Percentiles rank a stretch among this genome's conserved stretches.
phyloP scores from a whole-genome alignment of 1,140 invertebrate genomes.

The Diorhabda carinulata region DNA sequence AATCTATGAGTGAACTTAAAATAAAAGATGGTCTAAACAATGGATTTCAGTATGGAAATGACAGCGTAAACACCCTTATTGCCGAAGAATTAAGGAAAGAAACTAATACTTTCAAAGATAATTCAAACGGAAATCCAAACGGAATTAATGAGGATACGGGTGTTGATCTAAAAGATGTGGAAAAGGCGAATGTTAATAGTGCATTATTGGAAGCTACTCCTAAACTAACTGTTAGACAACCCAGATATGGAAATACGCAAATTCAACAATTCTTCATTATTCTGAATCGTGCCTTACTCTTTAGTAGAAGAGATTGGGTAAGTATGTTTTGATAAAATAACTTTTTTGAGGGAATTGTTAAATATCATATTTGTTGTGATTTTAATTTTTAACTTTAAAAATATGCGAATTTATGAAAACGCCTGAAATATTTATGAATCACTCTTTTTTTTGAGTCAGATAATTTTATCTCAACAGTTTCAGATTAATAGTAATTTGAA shows the following conservation, averaged over 20 bases:
- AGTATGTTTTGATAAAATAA: conserved; percentile 33
- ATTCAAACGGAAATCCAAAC: not conserved
- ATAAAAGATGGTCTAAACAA: conserved; percentile 62
- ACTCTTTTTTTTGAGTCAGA: too few relatives aligned
- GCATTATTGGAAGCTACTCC: conserved; percentile 59
- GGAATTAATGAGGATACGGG: not conserved
- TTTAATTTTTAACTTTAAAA: too few relatives aligned
- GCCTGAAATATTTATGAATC: too few relatives aligned
- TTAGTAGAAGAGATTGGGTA: conserved; percentile 81
- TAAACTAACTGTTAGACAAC: conserved; percentile 53
- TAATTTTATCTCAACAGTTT: too few relatives aligned
- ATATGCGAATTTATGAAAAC: too few relatives aligned
- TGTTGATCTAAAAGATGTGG: conserved; percentile 51
- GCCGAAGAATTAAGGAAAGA: conserved; percentile 66
- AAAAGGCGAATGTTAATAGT: conserved; percentile 59
- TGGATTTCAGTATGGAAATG: conserved; percentile 54
- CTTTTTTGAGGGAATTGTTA: too few relatives aligned
- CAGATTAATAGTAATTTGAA: too few relatives aligned
- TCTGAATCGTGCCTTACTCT: conserved; percentile 70
- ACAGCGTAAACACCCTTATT: conserved; percentile 49
- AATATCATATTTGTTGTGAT: too few relatives aligned
- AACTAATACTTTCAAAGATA: not conserved
- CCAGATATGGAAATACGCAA: conserved; percentile 73
- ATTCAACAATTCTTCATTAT: conserved; percentile 77
- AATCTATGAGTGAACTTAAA: conserved; percentile 58